Conservation (phyloP, 2,888 invertebrate species). For the Andricus quercusramuli region DNA sequence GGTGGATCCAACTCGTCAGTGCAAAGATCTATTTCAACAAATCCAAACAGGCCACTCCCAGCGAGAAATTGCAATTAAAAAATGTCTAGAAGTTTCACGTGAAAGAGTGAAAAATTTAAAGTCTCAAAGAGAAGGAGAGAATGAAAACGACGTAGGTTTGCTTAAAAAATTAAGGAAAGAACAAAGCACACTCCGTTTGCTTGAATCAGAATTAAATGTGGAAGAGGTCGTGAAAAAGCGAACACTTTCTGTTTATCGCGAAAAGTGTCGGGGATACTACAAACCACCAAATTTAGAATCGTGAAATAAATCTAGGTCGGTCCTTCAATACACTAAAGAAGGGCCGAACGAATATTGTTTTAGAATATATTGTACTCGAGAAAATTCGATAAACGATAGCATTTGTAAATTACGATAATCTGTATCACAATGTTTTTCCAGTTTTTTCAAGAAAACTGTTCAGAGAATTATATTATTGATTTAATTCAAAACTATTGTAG, state of each 20-base stretch:
- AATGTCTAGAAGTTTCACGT: slow-evolving; percentile 87
- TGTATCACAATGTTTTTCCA: not conserved
- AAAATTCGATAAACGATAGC: not conserved
- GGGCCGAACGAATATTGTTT: slow-evolving; percentile 24
- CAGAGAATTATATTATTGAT: slow-evolving; percentile 28
- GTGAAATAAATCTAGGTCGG: slow-evolving; percentile 52
- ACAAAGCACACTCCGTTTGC: slow-evolving; percentile 90
- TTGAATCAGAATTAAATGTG: slow-evolving; percentile 92
- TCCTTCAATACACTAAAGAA: not conserved
- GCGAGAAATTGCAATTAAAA: slow-evolving; percentile 88
- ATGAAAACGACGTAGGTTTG: slow-evolving; percentile 83
- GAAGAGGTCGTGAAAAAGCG: slow-evolving; percentile 94
- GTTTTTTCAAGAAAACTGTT: not conserved
- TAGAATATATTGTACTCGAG: slow-evolving; percentile 21
- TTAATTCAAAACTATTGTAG: not conserved
- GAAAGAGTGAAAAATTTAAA: slow-evolving; percentile 86
- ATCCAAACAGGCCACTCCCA: slow-evolving; percentile 85
- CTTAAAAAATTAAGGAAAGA: slow-evolving; percentile 88
- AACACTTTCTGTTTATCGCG: slow-evolving; percentile 91
- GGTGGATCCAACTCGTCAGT: slow-evolving; percentile 85
- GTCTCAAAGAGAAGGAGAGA: slow-evolving; percentile 81
- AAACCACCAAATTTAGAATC: slow-evolving; percentile 80
- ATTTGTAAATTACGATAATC: not conserved
- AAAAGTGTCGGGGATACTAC: slow-evolving; percentile 90
- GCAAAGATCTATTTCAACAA: slow-evolving; percentile 88